phyloP scores from a whole-genome alignment of 2,888 invertebrate genomes.

The Autographa pulchrina region DNA sequence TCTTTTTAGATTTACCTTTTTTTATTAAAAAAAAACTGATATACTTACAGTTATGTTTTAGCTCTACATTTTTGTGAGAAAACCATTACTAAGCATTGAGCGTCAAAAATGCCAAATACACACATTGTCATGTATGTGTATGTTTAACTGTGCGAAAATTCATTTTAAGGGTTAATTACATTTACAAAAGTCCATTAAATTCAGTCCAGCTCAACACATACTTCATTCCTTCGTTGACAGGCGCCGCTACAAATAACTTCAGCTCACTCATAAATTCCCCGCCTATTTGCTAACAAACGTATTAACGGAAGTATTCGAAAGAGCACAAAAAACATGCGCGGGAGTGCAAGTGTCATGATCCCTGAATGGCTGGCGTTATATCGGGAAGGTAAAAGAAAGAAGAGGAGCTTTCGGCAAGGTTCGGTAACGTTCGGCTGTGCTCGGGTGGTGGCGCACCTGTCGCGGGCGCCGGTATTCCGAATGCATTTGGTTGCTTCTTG shows the following conservation, averaged over 20 bases:
- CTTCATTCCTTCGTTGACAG: constrained; percentile 5
- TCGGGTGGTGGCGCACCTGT: constrained; percentile 56
- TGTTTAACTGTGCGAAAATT: too few species aligned
- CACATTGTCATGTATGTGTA: too few species aligned
- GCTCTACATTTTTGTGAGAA: too few species aligned
- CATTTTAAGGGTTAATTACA: too few species aligned
- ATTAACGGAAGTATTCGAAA: constrained; percentile 58
- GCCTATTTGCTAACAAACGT: constrained; percentile 59
- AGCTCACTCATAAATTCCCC: constrained; percentile 51
- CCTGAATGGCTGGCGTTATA: constrained; percentile 76
- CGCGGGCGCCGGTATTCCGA: constrained; percentile 54
- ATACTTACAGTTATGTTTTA: too few species aligned
- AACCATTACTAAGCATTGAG: too few species aligned
- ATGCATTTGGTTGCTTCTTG: constrained; percentile 39
- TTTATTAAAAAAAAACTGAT: not conserved
- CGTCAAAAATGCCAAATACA: too few species aligned
- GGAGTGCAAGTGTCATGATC: constrained; percentile 66
- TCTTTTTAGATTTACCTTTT: not conserved
- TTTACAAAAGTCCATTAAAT: not conserved
- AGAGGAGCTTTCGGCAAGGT: constrained; percentile 59
- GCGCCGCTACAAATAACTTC: not conserved
- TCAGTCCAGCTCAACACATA: not conserved
- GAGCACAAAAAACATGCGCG: constrained; percentile 53
- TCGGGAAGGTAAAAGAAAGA: constrained; percentile 70
- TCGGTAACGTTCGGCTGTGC: constrained; percentile 56